Evolutionary conservation across 2,113 vertebrate species (phyloP).

Genomic region (Nothoprocta pentlandii): DNA sequence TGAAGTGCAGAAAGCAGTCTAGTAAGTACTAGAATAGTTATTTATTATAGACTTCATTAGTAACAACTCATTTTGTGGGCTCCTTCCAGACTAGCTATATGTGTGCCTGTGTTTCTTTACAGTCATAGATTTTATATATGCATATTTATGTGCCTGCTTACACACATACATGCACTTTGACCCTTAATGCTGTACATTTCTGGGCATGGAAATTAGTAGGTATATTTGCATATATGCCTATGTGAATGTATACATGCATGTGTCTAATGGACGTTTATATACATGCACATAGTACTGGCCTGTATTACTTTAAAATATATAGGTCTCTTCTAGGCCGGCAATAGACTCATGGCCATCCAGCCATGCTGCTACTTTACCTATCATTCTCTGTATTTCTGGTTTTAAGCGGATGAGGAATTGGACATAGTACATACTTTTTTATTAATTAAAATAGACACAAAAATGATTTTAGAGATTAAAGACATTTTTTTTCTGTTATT

Average conservation of each 20-base stretch:
- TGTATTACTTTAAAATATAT: not conserved
- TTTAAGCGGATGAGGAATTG: slow-evolving; percentile 14
- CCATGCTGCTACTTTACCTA: not conserved
- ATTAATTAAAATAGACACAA: not conserved
- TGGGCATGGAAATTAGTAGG: fast-evolving
- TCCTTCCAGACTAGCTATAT: not conserved
- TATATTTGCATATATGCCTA: not conserved
- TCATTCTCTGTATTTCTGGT: not conserved
- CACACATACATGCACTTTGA: not conserved
- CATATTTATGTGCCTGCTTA: not conserved
- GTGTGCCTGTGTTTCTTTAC: not conserved
- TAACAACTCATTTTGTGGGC: not conserved
- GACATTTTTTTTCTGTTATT: not conserved
- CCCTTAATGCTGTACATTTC: not conserved
- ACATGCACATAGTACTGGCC: not conserved
- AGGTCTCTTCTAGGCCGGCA: not conserved
- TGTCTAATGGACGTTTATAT: not conserved
- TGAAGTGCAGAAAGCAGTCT: not conserved
- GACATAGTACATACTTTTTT: not conserved
- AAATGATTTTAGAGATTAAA: not conserved
- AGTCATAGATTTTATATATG: not conserved
- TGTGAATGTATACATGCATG: not conserved
- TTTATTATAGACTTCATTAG: not conserved
- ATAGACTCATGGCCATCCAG: not conserved
- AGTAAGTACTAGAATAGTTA: not conserved